phyloP scores from a whole-genome alignment of 2,888 invertebrate species.

The Vanessa cardui region DNA sequence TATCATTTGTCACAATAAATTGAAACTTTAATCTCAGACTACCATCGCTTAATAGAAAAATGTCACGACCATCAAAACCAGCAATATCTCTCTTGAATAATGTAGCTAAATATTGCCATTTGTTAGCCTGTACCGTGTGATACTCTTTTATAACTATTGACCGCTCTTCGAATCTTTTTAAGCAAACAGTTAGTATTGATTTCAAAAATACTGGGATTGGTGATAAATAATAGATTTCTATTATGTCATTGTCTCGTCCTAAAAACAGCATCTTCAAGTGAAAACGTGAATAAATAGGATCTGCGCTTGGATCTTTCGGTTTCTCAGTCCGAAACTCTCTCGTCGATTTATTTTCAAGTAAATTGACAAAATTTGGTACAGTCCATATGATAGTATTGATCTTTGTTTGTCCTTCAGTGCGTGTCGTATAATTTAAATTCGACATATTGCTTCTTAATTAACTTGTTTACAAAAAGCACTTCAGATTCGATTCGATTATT shows the following conservation, averaged over 20 bases:
- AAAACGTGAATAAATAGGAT: constrained; percentile 56
- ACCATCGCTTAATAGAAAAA: constrained; percentile 68
- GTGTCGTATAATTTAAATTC: constrained; percentile 63
- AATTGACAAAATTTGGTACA: constrained; percentile 63
- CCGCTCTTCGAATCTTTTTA: constrained; percentile 72
- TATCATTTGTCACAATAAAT: constrained; percentile 72
- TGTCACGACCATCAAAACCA: constrained; percentile 62
- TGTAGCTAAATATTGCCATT: constrained; percentile 75
- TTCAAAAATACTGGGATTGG: constrained; percentile 69
- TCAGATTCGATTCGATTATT: no score
- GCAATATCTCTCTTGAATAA: constrained; percentile 69
- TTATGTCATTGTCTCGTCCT: constrained; percentile 70
- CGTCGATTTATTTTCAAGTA: constrained; percentile 63
- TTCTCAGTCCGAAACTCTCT: constrained; percentile 69
- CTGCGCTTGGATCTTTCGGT: constrained; percentile 51
- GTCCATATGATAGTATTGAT: constrained; percentile 74
- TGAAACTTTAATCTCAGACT: constrained; percentile 71
- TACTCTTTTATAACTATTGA: constrained; percentile 73
- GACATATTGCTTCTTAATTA: constrained; percentile 46
- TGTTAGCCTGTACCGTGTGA: constrained; percentile 70
- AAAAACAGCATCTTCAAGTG: constrained; percentile 74
- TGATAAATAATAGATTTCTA: constrained; percentile 71
- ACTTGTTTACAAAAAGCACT: not conserved
- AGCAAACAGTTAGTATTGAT: constrained; percentile 66
- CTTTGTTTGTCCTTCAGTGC: constrained; percentile 71